Percentiles rank a stretch among this genome's conserved stretches.
Evolutionary conservation across 92 coral and sea anemone genomes (phyloP).

Genomic region (Chrysogorgia sp.): DNA sequence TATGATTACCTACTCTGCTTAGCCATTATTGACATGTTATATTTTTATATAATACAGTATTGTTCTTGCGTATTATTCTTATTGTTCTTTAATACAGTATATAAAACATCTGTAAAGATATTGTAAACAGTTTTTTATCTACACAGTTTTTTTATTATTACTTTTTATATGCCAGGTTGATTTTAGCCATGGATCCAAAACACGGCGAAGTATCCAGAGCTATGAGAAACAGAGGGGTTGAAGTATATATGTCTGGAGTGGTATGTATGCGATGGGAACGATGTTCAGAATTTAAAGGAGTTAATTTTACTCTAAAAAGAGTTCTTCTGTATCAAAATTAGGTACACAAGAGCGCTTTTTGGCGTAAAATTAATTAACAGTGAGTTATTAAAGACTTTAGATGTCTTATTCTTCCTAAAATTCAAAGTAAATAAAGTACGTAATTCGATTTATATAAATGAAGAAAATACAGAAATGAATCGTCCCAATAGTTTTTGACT

Average conservation of each 20-base stretch:
- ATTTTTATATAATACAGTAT: not conserved
- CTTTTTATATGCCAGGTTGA: constrained; percentile 57
- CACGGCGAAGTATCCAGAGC: constrained; percentile 98
- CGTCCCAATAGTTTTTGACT: too few species aligned
- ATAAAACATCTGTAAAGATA: not conserved
- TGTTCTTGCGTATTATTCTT: not conserved
- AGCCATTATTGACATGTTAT: constrained; percentile 3
- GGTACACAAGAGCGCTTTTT: not conserved
- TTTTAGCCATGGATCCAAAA: constrained; percentile 89
- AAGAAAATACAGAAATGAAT: too few species aligned
- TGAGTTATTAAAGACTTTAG: too few species aligned
- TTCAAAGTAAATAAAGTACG: too few species aligned
- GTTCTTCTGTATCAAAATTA: not conserved
- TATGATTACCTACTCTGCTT: not conserved
- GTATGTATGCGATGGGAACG: constrained; percentile 45
- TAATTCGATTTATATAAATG: too few species aligned
- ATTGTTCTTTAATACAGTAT: not conserved
- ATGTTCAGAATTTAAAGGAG: too few species aligned
- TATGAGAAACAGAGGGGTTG: constrained; percentile 98
- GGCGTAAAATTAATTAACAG: too few species aligned
- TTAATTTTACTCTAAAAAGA: too few species aligned
- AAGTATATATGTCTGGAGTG: constrained; percentile 84
- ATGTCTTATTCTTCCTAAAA: too few species aligned
- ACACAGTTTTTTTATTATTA: not conserved
- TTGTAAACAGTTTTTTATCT: not conserved